phyloP scores from a whole-genome alignment of 2,113 vertebrate genomes.

The Hiodon alosoides region DNA sequence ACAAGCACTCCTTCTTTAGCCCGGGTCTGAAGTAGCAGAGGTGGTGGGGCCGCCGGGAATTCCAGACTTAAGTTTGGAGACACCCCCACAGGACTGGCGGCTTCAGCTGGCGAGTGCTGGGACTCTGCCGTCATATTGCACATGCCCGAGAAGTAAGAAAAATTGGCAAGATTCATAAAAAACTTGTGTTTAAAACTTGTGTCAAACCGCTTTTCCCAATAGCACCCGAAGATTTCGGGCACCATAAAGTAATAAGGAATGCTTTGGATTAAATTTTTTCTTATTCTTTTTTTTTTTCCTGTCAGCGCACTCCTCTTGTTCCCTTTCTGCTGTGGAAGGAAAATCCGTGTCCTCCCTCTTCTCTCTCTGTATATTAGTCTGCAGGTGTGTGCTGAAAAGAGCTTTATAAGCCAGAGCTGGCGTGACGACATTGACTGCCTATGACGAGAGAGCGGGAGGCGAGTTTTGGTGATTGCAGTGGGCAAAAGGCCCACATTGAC shows the following conservation, averaged over 20 bases:
- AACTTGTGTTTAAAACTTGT: constrained; percentile 15
- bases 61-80: constrained; percentile 63
- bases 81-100: constrained; percentile 59
- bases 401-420: constrained; percentile 56
- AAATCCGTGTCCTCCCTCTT: not conserved
- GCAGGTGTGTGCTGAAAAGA: constrained; percentile 54
- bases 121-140: constrained; percentile 74
- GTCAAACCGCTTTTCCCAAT: not conserved
- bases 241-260: not conserved
- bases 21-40: constrained; percentile 52
- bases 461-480: not conserved
- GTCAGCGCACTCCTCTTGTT: too few species aligned
- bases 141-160: constrained; percentile 69
- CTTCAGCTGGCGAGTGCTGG: constrained; percentile 59
- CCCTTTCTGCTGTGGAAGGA: too few species aligned
- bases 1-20: constrained; percentile 57
- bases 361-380: constrained; percentile 51
- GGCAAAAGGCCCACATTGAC: not conserved
- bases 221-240: not conserved
- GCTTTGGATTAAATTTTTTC: not conserved
- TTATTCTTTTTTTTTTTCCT: not conserved
- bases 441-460: constrained; percentile 41
- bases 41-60: constrained; percentile 53
- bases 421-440: constrained; percentile 53
- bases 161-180: constrained; percentile 78